Percentiles rank a stretch among this genome's conserved stretches.
phyloP scores from a whole-genome alignment of 2,797 vertebrate species.

The Phrynocephalus forsythii region DNA sequence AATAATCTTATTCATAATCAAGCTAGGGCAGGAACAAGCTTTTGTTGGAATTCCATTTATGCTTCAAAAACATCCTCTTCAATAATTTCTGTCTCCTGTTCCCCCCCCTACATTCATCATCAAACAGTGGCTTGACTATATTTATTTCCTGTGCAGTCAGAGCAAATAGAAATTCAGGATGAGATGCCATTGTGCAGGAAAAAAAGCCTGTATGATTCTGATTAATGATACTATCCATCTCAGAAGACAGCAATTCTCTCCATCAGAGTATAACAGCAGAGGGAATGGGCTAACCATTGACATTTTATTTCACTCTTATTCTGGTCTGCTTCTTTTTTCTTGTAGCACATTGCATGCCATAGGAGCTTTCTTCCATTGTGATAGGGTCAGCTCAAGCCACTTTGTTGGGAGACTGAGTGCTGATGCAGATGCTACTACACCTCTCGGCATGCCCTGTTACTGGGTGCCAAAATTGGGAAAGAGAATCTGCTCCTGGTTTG shows the following conservation, averaged over 20 bases:
- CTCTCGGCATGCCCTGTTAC: background rate
- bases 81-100: slow-evolving; percentile 46
- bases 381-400: background rate
- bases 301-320: slow-evolving; percentile 49
- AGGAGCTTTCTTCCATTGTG: background rate
- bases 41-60: slow-evolving; percentile 66
- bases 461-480: background rate
- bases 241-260: slow-evolving; percentile 57
- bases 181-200: slow-evolving; percentile 49
- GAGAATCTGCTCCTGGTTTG: background rate
- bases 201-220: slow-evolving; percentile 37
- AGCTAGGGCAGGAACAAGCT: slow-evolving; percentile 55
- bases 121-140: slow-evolving; percentile 34
- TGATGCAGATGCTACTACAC: background rate
- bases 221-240: slow-evolving; percentile 62
- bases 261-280: slow-evolving; percentile 39
- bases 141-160: slow-evolving; percentile 47
- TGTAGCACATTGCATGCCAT: slow-evolving; percentile 40
- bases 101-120: background rate
- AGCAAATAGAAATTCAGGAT: slow-evolving; percentile 58
- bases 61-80: slow-evolving; percentile 62
- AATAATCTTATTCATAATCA: slow-evolving; percentile 60
- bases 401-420: background rate
- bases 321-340: slow-evolving; percentile 25
- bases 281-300: slow-evolving; percentile 54